Base-by-base conservation (phyloP, 2,888 invertebrate genomes). In the Peribatodes rhomboidaria region DNA sequence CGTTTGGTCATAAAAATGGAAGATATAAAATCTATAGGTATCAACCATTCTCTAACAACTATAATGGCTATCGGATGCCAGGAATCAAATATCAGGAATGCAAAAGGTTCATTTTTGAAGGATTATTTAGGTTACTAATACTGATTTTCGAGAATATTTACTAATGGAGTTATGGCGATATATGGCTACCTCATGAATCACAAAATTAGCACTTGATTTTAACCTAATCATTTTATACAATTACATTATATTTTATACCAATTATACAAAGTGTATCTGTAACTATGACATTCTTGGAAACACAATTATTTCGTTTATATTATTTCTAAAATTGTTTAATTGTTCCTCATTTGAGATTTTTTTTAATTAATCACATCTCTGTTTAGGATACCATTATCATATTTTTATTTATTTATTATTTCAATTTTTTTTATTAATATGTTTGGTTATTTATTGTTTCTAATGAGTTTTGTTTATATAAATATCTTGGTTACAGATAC, bases 171-270 rank as follows among this genome's bases (percentile, higher is more conserved):
- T 91, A 93, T 92, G 92, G 92, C 92, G 91, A 91, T 86, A 80
- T 87, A 92, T 93, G 92, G 92, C 92, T 92, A 92, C 91, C 91
- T 90, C 91, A 89, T 87, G 90, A 88, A 89, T 89, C 89, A 89
- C 88, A 88, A 85, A 81, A 80, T 87, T 86, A 89, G 88, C 88
- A 88, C 88, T 86, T 84, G 71, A 77, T 80, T 81, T 84, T 83
- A 82, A 86, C 85, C 87, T 82, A 83, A 80, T 83, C 80, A 70
- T 75, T 80, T 77, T 75, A 80, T 84, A 83, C 82, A 85, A 85
- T 88, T 85, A 83, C 44, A 63, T 46, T 42, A 80, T 79, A 81
- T 79, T 84, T 86, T 89, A 90, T 67, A 71, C 72, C 70, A 72
- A 71, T 68, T 68, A 88, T 86, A 44, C n/a, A 44, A 20, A 18